Conservation (phyloP, 2,888 invertebrate genomes). For the Nemotelus nigrinus region DNA sequence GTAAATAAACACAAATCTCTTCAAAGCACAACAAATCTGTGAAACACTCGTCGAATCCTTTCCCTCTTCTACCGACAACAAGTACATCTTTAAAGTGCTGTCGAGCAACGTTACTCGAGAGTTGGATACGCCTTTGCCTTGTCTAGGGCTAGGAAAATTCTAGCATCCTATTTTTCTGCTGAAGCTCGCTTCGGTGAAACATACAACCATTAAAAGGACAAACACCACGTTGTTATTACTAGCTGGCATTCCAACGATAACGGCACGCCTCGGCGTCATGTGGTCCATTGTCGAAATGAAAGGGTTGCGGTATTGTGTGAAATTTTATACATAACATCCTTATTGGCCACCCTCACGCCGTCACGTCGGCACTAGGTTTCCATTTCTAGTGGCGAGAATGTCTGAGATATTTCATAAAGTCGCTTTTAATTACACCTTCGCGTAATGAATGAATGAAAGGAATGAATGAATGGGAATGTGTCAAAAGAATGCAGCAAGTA, state of each 20-base stretch:
- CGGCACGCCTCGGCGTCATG: not conserved
- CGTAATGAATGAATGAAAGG: conserved; percentile 22
- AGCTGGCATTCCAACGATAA: conserved; percentile 5
- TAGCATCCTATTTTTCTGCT: not conserved
- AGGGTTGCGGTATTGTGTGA: conserved; percentile 31
- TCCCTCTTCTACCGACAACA: not conserved
- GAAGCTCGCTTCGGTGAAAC: not conserved
- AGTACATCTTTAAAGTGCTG: too few relatives aligned
- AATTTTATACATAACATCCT: conserved; percentile 21
- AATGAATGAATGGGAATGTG: not conserved
- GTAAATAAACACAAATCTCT: conserved; percentile 11
- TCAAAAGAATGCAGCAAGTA: not conserved
- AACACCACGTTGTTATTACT: not conserved
- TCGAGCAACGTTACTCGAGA: too few relatives aligned
- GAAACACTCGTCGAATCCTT: conserved; percentile 4
- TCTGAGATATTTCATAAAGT: conserved; percentile 25
- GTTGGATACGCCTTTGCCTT: too few relatives aligned
- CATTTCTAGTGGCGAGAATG: conserved; percentile 13
- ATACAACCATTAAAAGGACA: not conserved
- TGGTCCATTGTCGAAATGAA: conserved; percentile 16
- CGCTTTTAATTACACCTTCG: conserved; percentile 30
- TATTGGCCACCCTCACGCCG: not conserved
- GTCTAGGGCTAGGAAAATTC: not conserved
- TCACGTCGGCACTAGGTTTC: not conserved
- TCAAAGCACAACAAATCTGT: conserved; percentile 16